phyloP scores from a whole-genome alignment of 2,113 vertebrate genomes.

The Tricholaema leucomelas region DNA sequence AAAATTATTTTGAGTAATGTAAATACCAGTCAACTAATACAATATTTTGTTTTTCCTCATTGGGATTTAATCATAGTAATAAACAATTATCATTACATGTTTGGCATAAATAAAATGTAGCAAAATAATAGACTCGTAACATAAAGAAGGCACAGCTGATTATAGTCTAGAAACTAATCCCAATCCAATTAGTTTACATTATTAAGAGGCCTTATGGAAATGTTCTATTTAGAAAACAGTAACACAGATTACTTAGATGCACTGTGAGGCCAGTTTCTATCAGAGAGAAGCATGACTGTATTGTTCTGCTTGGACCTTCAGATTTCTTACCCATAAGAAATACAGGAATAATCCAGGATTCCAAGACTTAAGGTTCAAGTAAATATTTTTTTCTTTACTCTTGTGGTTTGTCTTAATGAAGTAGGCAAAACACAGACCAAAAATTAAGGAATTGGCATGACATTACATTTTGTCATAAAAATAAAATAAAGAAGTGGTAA shows the following conservation, averaged over 20 bases:
- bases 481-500: not conserved
- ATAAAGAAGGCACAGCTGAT: not conserved
- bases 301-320: not conserved
- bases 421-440: not conserved
- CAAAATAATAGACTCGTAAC: not conserved
- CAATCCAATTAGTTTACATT: not conserved
- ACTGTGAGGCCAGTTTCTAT: not conserved
- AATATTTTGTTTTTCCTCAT: not conserved
- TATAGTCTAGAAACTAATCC: not conserved
- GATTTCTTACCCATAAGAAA: not conserved
- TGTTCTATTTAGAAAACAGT: not conserved
- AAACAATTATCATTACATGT: not conserved
- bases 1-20: not conserved
- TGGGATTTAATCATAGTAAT: slow-evolving; percentile 27
- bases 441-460: not conserved
- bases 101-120: not conserved
- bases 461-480: not conserved
- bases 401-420: not conserved
- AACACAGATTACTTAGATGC: not conserved
- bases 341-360: not conserved
- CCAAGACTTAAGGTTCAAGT: not conserved
- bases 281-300: not conserved
- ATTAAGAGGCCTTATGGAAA: not conserved
- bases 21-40: not conserved
- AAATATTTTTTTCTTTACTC: not conserved